These are phyloP conservation scores for Agrilus cyanescens DNA, from an alignment of 2,888 invertebrate species.

Conservation along the genomic window DNA sequence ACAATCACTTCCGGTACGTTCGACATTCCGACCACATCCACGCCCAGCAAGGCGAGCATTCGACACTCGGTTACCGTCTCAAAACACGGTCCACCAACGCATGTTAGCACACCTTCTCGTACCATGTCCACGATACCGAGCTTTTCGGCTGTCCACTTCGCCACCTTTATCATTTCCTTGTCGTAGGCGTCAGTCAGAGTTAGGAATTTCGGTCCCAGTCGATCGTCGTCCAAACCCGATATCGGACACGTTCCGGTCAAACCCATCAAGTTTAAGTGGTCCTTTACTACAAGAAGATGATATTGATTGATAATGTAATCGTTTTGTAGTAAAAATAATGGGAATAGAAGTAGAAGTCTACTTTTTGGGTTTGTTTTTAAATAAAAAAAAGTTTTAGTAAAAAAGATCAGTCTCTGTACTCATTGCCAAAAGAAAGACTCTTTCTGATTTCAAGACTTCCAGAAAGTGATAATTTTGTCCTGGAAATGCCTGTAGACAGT, in stretches of 20 bases:
- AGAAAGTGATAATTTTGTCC: too few relatives aligned
- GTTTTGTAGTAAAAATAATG: too few relatives aligned
- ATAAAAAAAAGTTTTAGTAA: too few relatives aligned
- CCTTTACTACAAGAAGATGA: conserved; percentile 53
- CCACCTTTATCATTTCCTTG: conserved; percentile 54
- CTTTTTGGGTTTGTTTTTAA: too few relatives aligned
- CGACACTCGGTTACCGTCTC: conserved; percentile 90
- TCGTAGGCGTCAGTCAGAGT: conserved; percentile 88
- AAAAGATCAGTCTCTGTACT: too few relatives aligned
- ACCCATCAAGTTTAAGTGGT: conserved; percentile 96
- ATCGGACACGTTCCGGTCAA: conserved; percentile 91
- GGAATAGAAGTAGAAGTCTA: too few relatives aligned
- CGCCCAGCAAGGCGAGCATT: conserved; percentile 70
- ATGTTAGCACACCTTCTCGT: conserved; percentile 87
- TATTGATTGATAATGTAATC: too few relatives aligned
- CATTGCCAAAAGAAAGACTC: too few relatives aligned
- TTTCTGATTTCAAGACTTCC: too few relatives aligned
- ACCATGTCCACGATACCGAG: conserved; percentile 55
- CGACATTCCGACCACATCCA: conserved; percentile 79
- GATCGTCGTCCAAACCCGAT: conserved; percentile 86
- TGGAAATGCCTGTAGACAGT: too few relatives aligned
- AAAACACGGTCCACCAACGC: conserved; percentile 88
- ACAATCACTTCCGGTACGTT: conserved; percentile 70
- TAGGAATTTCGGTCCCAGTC: conserved; percentile 90
- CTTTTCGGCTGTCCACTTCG: conserved; percentile 48